Conservation (phyloP, 2,797 vertebrate genomes). For the Schizopygopsis malacanthus region DNA sequence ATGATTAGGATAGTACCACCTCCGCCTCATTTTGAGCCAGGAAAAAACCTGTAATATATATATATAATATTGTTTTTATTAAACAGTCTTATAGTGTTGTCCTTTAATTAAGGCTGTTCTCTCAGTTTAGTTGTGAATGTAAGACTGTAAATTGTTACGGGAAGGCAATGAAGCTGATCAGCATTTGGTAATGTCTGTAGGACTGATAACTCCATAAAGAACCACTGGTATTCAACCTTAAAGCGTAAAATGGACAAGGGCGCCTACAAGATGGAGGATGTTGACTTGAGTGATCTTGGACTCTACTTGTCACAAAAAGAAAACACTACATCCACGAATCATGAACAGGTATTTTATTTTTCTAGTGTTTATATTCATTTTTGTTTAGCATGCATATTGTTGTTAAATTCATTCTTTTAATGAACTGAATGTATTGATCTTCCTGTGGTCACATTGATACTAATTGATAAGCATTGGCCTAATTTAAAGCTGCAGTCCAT, state of each 20-base stretch:
- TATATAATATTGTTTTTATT: background rate
- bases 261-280: conserved; percentile 64
- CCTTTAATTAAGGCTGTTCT: background rate
- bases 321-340: background rate
- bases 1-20: no score
- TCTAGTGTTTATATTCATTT: background rate
- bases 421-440: background rate
- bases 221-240: conserved; percentile 91
- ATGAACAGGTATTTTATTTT: conserved; percentile 25
- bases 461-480: no score
- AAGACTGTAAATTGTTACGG: background rate
- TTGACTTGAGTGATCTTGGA: background rate
- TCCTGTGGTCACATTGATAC: no score
- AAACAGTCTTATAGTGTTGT: background rate
- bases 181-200: conserved; percentile 67
- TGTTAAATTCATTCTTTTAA: background rate
- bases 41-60: no score
- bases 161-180: background rate
- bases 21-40: no score
- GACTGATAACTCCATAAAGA: conserved; percentile 92
- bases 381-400: background rate
- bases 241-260: conserved; percentile 85
- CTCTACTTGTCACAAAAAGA: background rate
- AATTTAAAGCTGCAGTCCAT: no score
- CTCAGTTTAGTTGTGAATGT: background rate